Percentiles rank a stretch among this genome's conserved stretches.
phyloP scores from a whole-genome alignment of 2,113 vertebrate genomes.

The Rhegmatorhina hoffmannsi region DNA sequence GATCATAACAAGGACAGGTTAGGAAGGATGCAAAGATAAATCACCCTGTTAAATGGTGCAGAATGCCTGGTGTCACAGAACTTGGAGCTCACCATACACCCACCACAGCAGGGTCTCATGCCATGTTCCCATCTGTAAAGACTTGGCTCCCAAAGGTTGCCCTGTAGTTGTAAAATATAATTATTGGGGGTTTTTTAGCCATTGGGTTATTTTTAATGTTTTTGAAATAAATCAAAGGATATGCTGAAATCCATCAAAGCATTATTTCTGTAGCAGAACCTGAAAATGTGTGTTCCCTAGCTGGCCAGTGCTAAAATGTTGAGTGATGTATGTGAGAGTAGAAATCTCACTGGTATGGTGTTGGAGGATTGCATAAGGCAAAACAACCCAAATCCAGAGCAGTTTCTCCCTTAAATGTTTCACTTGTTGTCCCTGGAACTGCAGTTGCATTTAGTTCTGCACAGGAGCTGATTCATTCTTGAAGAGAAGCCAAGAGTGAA shows the following conservation, averaged over 20 bases:
- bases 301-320: neutral
- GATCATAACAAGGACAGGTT: neutral
- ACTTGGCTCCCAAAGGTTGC: fast-evolving
- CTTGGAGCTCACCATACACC: neutral
- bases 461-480: neutral
- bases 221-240: neutral
- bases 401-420: neutral
- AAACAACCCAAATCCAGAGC: neutral
- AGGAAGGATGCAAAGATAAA: neutral
- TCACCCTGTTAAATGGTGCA: neutral
- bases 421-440: neutral
- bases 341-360: neutral
- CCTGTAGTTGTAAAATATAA: neutral
- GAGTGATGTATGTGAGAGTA: neutral
- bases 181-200: neutral
- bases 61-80: neutral
- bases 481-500: neutral
- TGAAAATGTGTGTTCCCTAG: neutral
- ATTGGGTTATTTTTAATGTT: neutral
- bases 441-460: neutral
- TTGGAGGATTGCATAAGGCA: neutral
- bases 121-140: fast-evolving
- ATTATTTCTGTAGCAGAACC: neutral
- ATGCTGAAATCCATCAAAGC: neutral
- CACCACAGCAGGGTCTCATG: fast-evolving